Percentiles rank a stretch among this genome's conserved stretches.
Evolutionary conservation across 2,113 vertebrate genomes (phyloP).

Genomic region (Pterophyllum scalare): DNA sequence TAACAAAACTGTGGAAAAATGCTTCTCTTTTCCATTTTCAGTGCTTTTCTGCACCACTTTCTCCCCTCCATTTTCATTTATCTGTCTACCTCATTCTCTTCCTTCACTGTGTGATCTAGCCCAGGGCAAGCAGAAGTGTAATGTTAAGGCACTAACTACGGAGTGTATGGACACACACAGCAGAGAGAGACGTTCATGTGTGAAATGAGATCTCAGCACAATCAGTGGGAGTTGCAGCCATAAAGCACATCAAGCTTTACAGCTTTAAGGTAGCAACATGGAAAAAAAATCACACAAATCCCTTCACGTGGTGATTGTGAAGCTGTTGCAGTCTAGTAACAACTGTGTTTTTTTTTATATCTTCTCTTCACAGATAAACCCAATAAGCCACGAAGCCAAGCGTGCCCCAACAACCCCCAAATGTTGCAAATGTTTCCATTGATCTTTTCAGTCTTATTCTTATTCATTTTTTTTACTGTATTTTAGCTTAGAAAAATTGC

Average conservation of each 20-base stretch:
- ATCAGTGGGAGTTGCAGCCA: constrained; percentile 73
- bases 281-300: constrained; percentile 57
- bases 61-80: constrained; percentile 21
- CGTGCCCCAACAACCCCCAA: not conserved
- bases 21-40: not conserved
- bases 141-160: constrained; percentile 77
- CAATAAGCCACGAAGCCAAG: not conserved
- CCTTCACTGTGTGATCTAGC: constrained; percentile 56
- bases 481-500: not conserved
- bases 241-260: constrained; percentile 66
- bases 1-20: not conserved
- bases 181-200: constrained; percentile 74
- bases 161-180: constrained; percentile 47
- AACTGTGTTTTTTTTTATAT: constrained; percentile 18
- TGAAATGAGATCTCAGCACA: constrained; percentile 78
- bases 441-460: not conserved
- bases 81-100: constrained; percentile 17
- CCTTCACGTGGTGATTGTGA: constrained; percentile 44
- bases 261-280: constrained; percentile 68
- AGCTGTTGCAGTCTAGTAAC: constrained; percentile 44
- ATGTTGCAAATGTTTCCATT: not conserved
- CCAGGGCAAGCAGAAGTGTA: constrained; percentile 70
- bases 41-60: not conserved
- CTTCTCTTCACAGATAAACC: constrained; percentile 47
- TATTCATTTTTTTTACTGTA: not conserved